These are phyloP conservation scores for Apteryx owenii DNA, from an alignment of 2,113 vertebrate species.

Conservation along the genomic window DNA sequence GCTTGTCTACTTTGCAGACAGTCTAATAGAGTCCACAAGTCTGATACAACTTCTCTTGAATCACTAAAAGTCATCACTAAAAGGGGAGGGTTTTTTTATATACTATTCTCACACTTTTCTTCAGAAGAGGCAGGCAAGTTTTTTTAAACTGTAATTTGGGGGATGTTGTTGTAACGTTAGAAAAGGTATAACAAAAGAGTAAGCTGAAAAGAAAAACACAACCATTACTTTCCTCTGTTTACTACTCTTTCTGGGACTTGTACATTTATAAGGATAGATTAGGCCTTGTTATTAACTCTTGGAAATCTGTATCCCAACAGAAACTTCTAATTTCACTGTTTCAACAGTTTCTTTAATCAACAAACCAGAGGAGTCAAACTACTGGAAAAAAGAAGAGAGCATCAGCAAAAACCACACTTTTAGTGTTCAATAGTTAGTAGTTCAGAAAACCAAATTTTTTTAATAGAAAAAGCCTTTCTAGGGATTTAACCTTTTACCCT, in stretches of 20 bases:
- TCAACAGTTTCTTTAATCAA: background rate
- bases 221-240: background rate
- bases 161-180: background rate
- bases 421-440: conserved; percentile 30
- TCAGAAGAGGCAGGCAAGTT: background rate
- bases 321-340: background rate
- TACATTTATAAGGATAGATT: background rate
- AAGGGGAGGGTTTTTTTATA: too few relatives aligned
- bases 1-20: background rate
- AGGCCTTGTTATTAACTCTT: background rate
- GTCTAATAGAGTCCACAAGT: background rate
- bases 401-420: background rate
- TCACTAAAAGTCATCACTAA: background rate
- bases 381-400: background rate
- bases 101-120: background rate
- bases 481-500: conserved; percentile 29
- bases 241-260: background rate
- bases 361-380: background rate
- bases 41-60: background rate
- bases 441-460: background rate
- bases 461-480: conserved; percentile 24
- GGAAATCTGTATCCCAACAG: background rate
- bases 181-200: background rate
- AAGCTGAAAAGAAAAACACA: background rate
- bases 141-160: background rate